Evolutionary conservation across 2,888 invertebrate species (phyloP).

Genomic region (Lissocephala sabroskyi): DNA sequence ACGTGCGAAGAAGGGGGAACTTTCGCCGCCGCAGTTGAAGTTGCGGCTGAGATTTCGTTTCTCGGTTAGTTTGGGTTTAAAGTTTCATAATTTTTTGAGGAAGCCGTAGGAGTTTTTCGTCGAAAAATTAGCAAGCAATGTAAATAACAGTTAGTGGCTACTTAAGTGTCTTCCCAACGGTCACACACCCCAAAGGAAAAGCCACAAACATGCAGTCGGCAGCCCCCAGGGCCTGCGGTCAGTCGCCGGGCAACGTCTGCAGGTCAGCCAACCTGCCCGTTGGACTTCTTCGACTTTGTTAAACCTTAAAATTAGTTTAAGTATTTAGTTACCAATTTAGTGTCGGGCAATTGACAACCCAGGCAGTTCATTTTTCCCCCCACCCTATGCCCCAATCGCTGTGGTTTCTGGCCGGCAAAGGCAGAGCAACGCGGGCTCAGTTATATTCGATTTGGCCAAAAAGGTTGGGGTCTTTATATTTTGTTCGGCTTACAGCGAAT

Average conservation of each 20-base stretch:
- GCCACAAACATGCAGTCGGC: slow-evolving; percentile 9
- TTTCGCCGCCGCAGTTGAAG: no score
- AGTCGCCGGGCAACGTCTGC: slow-evolving; percentile 17
- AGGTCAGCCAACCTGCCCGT: slow-evolving; percentile 49
- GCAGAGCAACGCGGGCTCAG: no score
- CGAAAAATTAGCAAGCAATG: slow-evolving; percentile 56
- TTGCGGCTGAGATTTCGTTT: no score
- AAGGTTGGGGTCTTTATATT: no score
- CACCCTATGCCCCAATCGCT: no score
- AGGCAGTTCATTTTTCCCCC: background rate
- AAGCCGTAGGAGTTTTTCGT: slow-evolving; percentile 43
- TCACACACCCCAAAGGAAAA: background rate
- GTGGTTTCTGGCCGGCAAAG: no score
- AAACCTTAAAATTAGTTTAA: slow-evolving; percentile 67
- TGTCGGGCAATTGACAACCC: slow-evolving; percentile 12
- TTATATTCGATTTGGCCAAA: no score
- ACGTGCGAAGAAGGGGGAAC: no score
- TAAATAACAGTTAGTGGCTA: slow-evolving; percentile 62
- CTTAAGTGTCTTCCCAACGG: slow-evolving; percentile 36
- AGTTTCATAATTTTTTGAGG: slow-evolving; percentile 8
- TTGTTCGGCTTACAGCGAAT: no score
- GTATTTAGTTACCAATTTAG: slow-evolving; percentile 68
- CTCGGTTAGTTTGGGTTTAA: background rate
- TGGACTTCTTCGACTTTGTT: slow-evolving; percentile 47
- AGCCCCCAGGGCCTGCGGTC: slow-evolving; percentile 44